These are phyloP conservation scores for Agrotis clavis DNA, from an alignment of 2,888 invertebrate species.

Conservation along the genomic window DNA sequence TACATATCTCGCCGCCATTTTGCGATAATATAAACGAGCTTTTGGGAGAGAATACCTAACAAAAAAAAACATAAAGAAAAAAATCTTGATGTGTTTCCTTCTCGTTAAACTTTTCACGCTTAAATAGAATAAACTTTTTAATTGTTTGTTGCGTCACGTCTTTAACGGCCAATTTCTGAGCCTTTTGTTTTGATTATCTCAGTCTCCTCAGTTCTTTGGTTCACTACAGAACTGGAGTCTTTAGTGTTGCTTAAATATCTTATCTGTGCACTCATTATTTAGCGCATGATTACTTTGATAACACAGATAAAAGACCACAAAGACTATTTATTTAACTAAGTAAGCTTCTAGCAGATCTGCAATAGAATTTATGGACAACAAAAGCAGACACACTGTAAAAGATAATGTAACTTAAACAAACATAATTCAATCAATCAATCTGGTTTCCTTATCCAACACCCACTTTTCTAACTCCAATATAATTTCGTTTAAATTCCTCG, in stretches of 20 bases:
- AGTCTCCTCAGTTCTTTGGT: not conserved
- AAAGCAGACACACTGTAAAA: no score
- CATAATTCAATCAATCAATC: not conserved
- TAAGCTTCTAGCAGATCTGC: no score
- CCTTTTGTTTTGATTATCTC: not conserved
- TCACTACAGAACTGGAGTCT: not conserved
- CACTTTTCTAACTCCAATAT: not conserved
- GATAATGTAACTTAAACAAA: no score
- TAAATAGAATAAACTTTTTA: not conserved
- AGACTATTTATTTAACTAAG: no score
- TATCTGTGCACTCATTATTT: not conserved
- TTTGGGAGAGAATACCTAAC: constrained; percentile 16
- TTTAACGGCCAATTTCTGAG: not conserved
- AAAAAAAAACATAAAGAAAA: constrained; percentile 1
- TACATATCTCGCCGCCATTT: constrained; percentile 62
- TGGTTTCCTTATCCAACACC: not conserved
- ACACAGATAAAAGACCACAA: no score
- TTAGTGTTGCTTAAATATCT: not conserved
- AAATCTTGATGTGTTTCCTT: constrained; percentile 1
- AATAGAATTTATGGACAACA: no score
- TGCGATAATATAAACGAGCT: constrained; percentile 43
- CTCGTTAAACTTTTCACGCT: not conserved
- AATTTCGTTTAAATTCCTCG: constrained; percentile 10
- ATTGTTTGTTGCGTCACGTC: not conserved
- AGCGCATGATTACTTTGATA: not conserved